These are phyloP conservation scores for Cotesia glomerata DNA, from an alignment of 1,140 invertebrate genomes.

Conservation along the genomic window DNA sequence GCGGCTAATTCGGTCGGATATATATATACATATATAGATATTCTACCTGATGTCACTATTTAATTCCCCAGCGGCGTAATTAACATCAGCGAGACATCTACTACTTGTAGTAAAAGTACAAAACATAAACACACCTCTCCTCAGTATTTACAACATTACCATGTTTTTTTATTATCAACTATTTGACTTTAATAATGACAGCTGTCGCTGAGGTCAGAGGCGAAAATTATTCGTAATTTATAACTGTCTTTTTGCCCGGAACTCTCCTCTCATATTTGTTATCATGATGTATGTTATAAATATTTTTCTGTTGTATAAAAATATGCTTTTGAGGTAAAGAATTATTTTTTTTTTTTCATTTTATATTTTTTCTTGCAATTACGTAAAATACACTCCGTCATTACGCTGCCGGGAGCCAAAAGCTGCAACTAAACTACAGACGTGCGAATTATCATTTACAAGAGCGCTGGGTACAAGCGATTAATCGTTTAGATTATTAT, in stretches of 20 bases:
- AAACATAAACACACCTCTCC: neutral
- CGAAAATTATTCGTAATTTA: neutral
- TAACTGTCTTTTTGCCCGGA: no score
- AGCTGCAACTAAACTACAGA: conserved; percentile 21
- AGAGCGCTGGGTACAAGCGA: conserved; percentile 28
- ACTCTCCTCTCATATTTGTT: no score
- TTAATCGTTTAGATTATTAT: conserved; percentile 39
- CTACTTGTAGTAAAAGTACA: neutral
- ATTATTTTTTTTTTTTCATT: neutral
- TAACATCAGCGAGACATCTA: neutral
- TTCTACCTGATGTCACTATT: neutral
- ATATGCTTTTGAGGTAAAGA: neutral
- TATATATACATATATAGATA: no score
- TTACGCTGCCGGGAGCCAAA: conserved; percentile 7
- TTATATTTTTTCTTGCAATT: neutral
- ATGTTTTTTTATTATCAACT: conserved; percentile 13
- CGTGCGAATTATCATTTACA: conserved; percentile 38
- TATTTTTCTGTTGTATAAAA: no score
- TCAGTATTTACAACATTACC: neutral
- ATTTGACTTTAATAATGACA: conserved; percentile 15
- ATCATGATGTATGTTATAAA: no score
- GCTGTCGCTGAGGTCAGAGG: neutral
- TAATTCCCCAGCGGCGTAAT: neutral
- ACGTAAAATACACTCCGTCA: conserved; percentile 6
- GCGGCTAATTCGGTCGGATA: conserved; percentile 6